Evolutionary conservation across 1,140 invertebrate species (phyloP), one percentile per base, ranked within the genome.

Genomic region (Amphibalanus amphitrite): DNA sequence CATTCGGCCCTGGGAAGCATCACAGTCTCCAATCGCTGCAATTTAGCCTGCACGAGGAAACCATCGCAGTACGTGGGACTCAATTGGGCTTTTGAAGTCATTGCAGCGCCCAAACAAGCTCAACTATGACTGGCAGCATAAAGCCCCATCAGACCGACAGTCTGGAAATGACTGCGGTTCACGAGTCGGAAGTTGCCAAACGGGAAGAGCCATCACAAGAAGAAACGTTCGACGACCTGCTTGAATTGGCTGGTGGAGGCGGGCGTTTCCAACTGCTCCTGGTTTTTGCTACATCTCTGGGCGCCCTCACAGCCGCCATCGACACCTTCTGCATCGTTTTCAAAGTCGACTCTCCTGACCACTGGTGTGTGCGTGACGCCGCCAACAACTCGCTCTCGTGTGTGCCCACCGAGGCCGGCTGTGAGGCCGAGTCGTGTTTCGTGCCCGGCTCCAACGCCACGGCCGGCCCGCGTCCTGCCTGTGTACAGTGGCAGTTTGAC

Each of bases 401-500:
- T 17, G 10, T 10, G 6, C 3, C 17, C 3, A 1, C 23, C 28
- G 26, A 26, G 17, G 10, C 28, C 8, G 26, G 10, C 65, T 67
- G 65, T 26, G 26, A 10, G 3, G 26, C 26, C n/a, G 8, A 26
- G 3, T 25, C 8, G n/a, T 28, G 65, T 26, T 28, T 1, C 28
- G 17, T 28, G 10, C 28, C 26, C 28, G 65, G 20, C 65, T n/a
- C 8, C 28, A 10, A 28, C 26, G 28, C 23, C 26, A 28, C 3
- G 3, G 3, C 26, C 65, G 8, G 3, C 26, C 4, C 28, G n/a
- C 23, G 6, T 6, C 4, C 3, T 0, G 69, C 3, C 4, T 76
- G 76, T 67, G 67, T 65, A 0, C 25, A 72, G 0, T 77, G 75
- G 75, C 29, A 69, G 30, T 77, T 75, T 29, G 73, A 76, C 69